Base-by-base conservation (phyloP, 1,140 invertebrate genomes). In the Leptopilina clavipes region DNA sequence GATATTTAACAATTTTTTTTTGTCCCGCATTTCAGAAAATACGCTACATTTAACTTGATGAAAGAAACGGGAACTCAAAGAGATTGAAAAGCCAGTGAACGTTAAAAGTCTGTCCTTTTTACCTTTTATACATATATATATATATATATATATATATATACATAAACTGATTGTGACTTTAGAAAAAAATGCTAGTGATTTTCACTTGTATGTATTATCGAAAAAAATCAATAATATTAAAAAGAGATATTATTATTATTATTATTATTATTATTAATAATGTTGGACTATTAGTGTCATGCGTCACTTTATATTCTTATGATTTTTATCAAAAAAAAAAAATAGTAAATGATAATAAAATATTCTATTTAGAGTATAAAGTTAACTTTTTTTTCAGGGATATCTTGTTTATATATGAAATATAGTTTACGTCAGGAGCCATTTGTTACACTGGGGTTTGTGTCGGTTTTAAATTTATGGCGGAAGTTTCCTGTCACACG, bases 1-100 rank as follows among this genome's bases (percentile, higher is more conserved):
- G 25, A 37, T 31, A 25, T 31, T 65, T 37, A 31, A 65, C 59
- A 31, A 25, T n/a, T 65, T 65, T n/a, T n/a, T 65, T 37, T n/a
- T 65, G 25, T 65, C 25, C 22, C 25, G 59, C 22, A 65, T 65
- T 65, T 65, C 59, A 65, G 59, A 65, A 65, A 65, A 65, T n/a
- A 65, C 22, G 22, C 59, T 31, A 65, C 5, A 65, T 65, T 25
- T 65, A 31, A 65, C 25, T 65, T 31, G 19, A 31, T 65, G 59
- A 31, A 31, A 25, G 22, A 31, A 31, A 65, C 22, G 59, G 25
- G 59, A 65, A 65, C 59, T 37, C 59, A 65, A 65, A 31, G 14
- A 65, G 25, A 65, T 37, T 65, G 25, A 65, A 65, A 31, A 65
- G 22, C 25, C 25, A 25, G 14, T 31, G 25, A 65, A 25, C 12